These are phyloP conservation scores for Denticeps clupeoides DNA, from an alignment of 2,797 vertebrate species.

Conservation along the genomic window DNA sequence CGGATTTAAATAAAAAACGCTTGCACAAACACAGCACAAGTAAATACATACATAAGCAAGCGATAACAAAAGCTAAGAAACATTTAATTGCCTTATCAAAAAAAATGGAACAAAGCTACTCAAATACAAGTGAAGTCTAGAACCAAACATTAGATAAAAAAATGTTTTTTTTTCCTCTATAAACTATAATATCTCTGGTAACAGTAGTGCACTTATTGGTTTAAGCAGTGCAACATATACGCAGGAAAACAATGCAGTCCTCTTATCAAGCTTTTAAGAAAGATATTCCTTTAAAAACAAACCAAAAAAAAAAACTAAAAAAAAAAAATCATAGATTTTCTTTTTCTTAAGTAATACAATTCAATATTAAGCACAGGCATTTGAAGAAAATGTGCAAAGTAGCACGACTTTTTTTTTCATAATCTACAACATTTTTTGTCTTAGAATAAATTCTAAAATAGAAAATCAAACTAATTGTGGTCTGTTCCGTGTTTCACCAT, in stretches of 20 bases:
- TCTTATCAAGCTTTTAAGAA: constrained; percentile 62
- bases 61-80: constrained; percentile 60
- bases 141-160: constrained; percentile 56
- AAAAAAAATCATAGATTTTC: constrained; percentile 56
- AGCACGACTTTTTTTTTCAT: constrained; percentile 52
- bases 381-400: constrained; percentile 68
- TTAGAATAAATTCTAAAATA: constrained; percentile 34
- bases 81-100: constrained; percentile 49
- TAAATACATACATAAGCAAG: constrained; percentile 56
- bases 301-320: constrained; percentile 52
- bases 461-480: constrained; percentile 31
- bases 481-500: constrained; percentile 43
- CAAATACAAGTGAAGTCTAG: constrained; percentile 58
- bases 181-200: constrained; percentile 71
- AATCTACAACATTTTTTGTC: constrained; percentile 43
- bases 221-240: constrained; percentile 78
- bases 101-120: constrained; percentile 55
- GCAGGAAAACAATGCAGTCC: constrained; percentile 75
- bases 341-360: constrained; percentile 55
- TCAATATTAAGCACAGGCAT: constrained; percentile 67
- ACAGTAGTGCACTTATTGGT: constrained; percentile 80
- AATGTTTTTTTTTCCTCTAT: constrained; percentile 46
- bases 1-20: constrained; percentile 50
- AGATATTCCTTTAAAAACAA: constrained; percentile 55
- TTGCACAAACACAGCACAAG: constrained; percentile 57